phyloP scores from a whole-genome alignment of 2,888 invertebrate genomes.

The Tetropium fuscum region DNA sequence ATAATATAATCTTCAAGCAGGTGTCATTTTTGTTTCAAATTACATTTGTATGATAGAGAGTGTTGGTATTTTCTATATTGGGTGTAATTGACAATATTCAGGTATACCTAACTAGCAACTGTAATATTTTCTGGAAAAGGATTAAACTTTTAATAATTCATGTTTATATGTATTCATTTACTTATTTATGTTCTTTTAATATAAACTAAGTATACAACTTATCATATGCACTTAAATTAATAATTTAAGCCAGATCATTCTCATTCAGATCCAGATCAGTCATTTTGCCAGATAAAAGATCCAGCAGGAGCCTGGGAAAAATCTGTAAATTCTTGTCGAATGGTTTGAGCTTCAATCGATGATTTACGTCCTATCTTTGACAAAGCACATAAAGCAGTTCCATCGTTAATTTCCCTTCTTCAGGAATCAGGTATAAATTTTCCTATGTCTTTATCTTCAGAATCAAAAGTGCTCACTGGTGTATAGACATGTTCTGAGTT shows the following conservation, averaged over 20 bases:
- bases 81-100: no score
- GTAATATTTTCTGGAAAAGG: no score
- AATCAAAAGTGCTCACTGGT: constrained; percentile 16
- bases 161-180: no score
- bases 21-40: no score
- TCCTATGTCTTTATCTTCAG: neutral
- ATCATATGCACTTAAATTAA: neutral
- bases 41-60: no score
- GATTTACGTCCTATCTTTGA: neutral
- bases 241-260: neutral
- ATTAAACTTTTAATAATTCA: no score
- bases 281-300: neutral
- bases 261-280: neutral
- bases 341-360: neutral
- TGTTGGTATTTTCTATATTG: no score
- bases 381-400: neutral
- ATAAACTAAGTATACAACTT: no score
- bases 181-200: no score
- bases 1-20: no score
- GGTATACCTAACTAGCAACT: no score
- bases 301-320: neutral
- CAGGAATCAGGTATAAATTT: neutral
- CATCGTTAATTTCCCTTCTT: neutral
- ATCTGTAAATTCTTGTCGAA: neutral
- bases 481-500: constrained; percentile 13